These are phyloP conservation scores for Mormyrops boulengeri DNA, from an alignment of 2,797 vertebrate genomes.

Conservation along the genomic window DNA sequence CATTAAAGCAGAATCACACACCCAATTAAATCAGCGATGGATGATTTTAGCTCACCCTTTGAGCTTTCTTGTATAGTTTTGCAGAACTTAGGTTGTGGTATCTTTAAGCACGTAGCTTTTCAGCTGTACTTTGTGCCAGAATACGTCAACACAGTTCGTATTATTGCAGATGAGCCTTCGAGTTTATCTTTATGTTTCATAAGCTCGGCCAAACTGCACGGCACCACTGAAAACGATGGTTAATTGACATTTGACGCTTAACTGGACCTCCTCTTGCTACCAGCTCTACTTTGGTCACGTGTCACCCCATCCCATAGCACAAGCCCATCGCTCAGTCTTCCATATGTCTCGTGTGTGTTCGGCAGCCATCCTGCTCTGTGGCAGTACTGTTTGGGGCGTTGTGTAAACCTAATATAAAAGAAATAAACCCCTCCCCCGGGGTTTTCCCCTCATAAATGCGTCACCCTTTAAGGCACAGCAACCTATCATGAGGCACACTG, in stretches of 20 bases:
- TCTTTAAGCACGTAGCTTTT: neutral
- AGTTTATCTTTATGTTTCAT: neutral
- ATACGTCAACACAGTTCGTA: neutral
- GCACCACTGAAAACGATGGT: neutral
- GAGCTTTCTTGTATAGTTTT: neutral
- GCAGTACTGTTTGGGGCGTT: slow-evolving; percentile 4
- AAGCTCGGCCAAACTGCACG: neutral
- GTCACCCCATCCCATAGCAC: neutral
- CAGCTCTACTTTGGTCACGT: slow-evolving; percentile 15
- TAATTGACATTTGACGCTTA: slow-evolving; percentile 19
- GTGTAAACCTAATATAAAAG: neutral
- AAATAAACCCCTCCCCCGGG: neutral
- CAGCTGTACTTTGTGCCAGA: neutral
- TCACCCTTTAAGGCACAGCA: slow-evolving; percentile 22
- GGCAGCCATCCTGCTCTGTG: neutral
- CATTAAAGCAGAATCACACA: neutral
- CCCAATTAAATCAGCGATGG: neutral
- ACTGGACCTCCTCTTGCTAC: slow-evolving; percentile 17
- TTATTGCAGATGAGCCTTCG: neutral
- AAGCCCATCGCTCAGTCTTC: slow-evolving; percentile 10
- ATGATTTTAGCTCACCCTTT: neutral
- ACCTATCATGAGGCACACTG: neutral
- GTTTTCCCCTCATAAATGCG: neutral
- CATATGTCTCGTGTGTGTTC: neutral
- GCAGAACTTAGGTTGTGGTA: neutral